Conservation (phyloP, 2,113 vertebrate species). For the Empidonax alnorum region DNA sequence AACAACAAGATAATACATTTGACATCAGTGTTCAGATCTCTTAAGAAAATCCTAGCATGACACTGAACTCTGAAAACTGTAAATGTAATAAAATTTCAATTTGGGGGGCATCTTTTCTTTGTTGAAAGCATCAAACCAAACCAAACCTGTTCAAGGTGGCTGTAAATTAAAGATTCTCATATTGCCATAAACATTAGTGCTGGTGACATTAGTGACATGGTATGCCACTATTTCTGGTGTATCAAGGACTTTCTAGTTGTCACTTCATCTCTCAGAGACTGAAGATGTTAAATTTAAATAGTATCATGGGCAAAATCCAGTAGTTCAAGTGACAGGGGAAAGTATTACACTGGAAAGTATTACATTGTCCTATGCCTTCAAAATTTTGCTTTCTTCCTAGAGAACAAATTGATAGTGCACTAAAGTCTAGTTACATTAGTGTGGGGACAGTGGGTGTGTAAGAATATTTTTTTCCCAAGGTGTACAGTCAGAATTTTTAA, state of each 20-base stretch:
- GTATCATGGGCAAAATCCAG: background rate
- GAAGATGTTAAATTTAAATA: background rate
- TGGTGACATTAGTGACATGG: background rate
- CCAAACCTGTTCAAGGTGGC: background rate
- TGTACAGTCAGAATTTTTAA: background rate
- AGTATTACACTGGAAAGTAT: background rate
- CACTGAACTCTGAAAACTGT: background rate
- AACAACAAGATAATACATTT: background rate
- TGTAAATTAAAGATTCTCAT: background rate
- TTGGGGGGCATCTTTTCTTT: background rate
- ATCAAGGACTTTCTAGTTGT: background rate
- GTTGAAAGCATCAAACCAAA: background rate
- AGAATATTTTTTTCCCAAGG: background rate
- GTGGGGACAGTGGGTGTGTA: background rate
- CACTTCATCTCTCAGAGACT: background rate
- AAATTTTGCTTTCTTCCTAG: background rate
- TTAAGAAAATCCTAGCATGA: background rate
- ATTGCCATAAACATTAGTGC: background rate
- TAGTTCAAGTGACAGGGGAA: background rate
- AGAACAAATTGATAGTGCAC: background rate
- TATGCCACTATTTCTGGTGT: background rate
- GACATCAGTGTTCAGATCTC: background rate
- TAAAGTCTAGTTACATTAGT: background rate
- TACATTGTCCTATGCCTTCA: slow-evolving; percentile 1
- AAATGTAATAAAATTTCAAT: background rate